Evolutionary conservation across 2,888 invertebrate genomes (phyloP), one percentile per base, ranked within the genome.

Genomic region (Stenchaetothrips biformis): DNA sequence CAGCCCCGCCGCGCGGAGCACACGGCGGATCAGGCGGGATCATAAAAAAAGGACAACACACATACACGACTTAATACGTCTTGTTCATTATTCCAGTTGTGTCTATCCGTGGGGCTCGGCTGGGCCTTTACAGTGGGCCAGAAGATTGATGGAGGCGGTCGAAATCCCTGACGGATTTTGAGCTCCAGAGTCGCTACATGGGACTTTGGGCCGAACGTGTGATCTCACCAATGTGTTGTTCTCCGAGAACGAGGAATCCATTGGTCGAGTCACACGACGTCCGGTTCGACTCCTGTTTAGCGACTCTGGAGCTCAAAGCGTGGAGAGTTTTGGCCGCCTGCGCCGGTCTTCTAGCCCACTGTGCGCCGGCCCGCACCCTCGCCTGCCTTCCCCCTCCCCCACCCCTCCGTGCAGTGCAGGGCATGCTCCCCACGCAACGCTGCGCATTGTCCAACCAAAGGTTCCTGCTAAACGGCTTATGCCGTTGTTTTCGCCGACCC

Each of bases 31-130:
- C 67, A 74, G 9, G 53, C 53, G 25, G 67, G 21, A 74, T 74
- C 67, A 74, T 74, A 74, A 74, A 74, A n/a, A 74, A 74, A 74
- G 67, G 67, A n/a, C 67, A 74, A 25, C 67, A 74, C 67, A 53
- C 53, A 53, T 53, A 53, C 53, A 21, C 67, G 67, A 74, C 21
- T 74, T 74, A 25, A 21, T 67, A 18, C 67, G 67, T 67, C 67
- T 8, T 74, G 9, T 74, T 11, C 25, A 25, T 74, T 25, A 74
- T 21, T 11, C 67, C 67, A 25, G 67, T 74, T 74, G 67, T 74
- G 67, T 21, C 67, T 74, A 25, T 21, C 67, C 37, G 37, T 37
- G 37, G 37, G 37, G 37, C 37, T 37, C 37, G 37, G 37, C n/a
- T n/a, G n/a, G n/a, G n/a, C n/a, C n/a, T n/a, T n/a, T n/a, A n/a